Percentiles rank a stretch among this genome's conserved stretches.
phyloP scores from a whole-genome alignment of 2,888 invertebrate genomes.

The Lepidocyrtinus sp. region DNA sequence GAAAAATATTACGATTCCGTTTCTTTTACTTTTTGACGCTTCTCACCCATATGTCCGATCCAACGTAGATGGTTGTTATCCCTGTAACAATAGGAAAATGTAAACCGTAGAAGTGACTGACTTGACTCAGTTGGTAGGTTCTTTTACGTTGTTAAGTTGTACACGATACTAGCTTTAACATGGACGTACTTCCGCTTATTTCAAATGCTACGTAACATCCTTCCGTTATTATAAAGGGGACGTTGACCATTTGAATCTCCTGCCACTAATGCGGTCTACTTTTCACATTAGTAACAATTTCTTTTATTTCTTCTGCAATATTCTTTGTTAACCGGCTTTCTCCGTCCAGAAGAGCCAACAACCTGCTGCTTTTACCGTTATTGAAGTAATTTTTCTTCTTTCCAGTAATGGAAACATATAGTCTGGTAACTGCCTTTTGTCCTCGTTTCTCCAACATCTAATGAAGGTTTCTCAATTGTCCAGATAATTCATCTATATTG shows the following conservation, averaged over 20 bases:
- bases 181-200: no score
- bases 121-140: not conserved
- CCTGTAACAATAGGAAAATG: not conserved
- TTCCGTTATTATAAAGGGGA: no score
- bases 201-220: not conserved
- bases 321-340: not conserved
- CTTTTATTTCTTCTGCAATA: not conserved
- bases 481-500: conserved; percentile 47
- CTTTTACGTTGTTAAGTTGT: not conserved
- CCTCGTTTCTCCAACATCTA: not conserved
- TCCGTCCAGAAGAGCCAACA: conserved; percentile 21
- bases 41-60: not conserved
- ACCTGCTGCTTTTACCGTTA: conserved; percentile 34
- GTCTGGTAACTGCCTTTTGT: not conserved
- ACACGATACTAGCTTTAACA: no score
- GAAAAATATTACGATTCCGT: conserved; percentile 42
- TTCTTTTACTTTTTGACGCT: conserved; percentile 25
- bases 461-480: conserved; percentile 12
- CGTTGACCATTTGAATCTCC: no score
- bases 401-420: not conserved
- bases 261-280: not conserved
- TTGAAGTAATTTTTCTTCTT: not conserved
- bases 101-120: not conserved
- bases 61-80: not conserved
- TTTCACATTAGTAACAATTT: not conserved